Evolutionary conservation across 2,797 vertebrate species (phyloP), one percentile per base, ranked within the genome.

Genomic region (Betta splendens): DNA sequence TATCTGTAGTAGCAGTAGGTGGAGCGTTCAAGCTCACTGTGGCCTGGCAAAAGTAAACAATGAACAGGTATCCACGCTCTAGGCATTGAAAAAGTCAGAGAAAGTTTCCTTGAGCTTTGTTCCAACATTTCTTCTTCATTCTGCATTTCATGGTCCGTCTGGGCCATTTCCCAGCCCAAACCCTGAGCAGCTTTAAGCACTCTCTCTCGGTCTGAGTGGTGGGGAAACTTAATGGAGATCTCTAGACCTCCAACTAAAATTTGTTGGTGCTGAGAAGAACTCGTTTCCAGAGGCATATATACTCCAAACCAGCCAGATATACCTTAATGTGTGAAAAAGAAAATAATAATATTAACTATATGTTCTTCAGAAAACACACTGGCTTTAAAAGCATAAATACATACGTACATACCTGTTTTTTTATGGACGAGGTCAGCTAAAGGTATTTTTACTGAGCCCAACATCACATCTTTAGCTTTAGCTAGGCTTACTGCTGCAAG

Each of bases 251-350:
- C 98, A 0, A 92, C 94, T 1, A 93, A n/a, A 36, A 85, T 64
- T 38, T 87, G 88, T 71, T 85, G 83, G 1, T 60, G 62, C 51
- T 69, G 69, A 56, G 77, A 76, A 4, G 89, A 65, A 48, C n/a
- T 4, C 0, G 43, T 16, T 16, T 90, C 88, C 22, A 85, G 85
- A 5, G 93, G 68, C 0, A 85, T 40, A 31, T 86, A 82, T 18
- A 98, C 69, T 1, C 94, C 93, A 87, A 90, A 97, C 97, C 98
- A 99, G 73, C 98, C 98, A 26, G 91, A 91, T 59, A 98, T 92
- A 22, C 97, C 98, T 99, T 49, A 1, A 49, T 6, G 29, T 38
- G 46, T 18, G 16, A 8, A 38, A 50, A 42, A 47, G 43, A 4
- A 51, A 53, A 75, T 0, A n/a, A n/a, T n/a, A n/a, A 50, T 0